Evolutionary conservation across 2,797 vertebrate species (phyloP).

Genomic region (Rhabdomys pumilio): DNA sequence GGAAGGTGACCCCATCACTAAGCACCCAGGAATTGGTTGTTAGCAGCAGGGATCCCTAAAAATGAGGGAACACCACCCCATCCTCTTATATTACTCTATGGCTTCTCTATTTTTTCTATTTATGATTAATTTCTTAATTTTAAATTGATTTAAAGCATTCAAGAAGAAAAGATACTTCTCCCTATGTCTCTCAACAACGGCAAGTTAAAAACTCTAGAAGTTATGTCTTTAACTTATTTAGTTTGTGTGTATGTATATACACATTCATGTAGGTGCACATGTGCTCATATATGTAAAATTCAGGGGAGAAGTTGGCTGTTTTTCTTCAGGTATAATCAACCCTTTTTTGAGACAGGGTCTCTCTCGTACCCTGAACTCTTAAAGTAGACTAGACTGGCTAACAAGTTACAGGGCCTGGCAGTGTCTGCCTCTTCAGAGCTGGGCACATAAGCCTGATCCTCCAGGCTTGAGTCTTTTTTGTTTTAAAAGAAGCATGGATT

Average conservation of each 20-base stretch:
- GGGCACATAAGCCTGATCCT: neutral
- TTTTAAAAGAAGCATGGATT: neutral
- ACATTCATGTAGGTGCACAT: neutral
- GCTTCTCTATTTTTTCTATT: neutral
- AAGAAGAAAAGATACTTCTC: neutral
- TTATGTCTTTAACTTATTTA: neutral
- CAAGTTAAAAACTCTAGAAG: neutral
- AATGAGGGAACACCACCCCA: neutral
- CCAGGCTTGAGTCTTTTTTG: neutral
- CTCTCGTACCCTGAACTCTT: neutral
- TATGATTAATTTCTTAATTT: slow-evolving; percentile 36
- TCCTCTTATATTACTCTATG: neutral
- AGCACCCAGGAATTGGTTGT: neutral
- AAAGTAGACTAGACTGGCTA: neutral
- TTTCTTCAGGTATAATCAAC: neutral
- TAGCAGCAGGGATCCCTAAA: neutral
- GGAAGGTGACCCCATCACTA: neutral
- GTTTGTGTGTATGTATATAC: neutral
- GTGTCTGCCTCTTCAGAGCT: neutral
- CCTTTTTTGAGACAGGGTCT: neutral
- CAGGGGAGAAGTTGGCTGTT: neutral
- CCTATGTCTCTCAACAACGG: neutral
- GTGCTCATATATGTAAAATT: neutral
- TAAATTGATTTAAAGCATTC: slow-evolving; percentile 30
- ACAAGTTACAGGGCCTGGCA: neutral